phyloP scores from a whole-genome alignment of 1,140 invertebrate genomes.

The Neomicropteryx cornuta region DNA sequence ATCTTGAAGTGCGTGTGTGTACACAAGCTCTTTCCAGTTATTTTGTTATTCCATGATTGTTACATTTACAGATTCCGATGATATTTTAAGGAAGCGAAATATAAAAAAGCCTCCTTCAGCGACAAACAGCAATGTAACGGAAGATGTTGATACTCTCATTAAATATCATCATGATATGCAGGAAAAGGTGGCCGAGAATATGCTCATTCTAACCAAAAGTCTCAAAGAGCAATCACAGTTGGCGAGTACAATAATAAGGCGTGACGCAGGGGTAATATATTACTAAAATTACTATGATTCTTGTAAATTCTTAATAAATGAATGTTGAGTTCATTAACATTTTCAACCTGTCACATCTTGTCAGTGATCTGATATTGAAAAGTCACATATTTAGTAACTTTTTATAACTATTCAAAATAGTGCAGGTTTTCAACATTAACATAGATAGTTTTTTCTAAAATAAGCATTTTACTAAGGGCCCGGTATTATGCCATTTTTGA shows the following conservation, averaged over 20 bases:
- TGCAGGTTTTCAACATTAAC: no score
- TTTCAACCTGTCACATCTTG: background rate
- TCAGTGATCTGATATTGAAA: background rate
- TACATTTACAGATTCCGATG: constrained; percentile 26
- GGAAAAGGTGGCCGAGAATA: constrained; percentile 87
- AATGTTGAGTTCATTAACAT: background rate
- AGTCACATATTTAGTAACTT: background rate
- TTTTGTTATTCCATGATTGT: no score
- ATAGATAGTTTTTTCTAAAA: no score
- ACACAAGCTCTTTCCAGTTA: no score
- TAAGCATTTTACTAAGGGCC: no score
- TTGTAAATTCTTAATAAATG: background rate
- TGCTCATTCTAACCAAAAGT: constrained; percentile 75
- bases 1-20: no score
- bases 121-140: constrained; percentile 34
- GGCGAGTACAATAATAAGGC: constrained; percentile 75
- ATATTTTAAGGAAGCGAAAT: constrained; percentile 29
- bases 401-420: no score
- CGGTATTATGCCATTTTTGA: no score
- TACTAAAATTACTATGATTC: background rate
- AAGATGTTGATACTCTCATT: constrained; percentile 70
- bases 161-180: constrained; percentile 81
- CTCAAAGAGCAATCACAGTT: constrained; percentile 82
- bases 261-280: constrained; percentile 63
- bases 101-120: constrained; percentile 34